Evolutionary conservation across 1,140 invertebrate genomes (phyloP), one percentile per base, ranked within the genome.

Genomic region (Periplaneta americana): DNA sequence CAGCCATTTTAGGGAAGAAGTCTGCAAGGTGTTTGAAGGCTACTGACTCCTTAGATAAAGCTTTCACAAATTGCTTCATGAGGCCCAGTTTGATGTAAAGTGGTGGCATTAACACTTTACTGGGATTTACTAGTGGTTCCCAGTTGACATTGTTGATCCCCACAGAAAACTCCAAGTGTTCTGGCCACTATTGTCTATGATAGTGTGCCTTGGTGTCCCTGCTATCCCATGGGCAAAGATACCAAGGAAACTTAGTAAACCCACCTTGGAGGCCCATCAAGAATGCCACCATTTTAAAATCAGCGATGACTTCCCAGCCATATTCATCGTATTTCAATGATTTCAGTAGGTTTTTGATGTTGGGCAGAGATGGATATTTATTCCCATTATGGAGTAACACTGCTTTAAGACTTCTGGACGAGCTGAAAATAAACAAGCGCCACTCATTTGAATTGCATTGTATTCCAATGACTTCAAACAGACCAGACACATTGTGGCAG

Each of bases 171-270:
- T n/a, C n/a, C n/a, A 57, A 57, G 11, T 57, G 48, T 4, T 1
- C 1, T 48, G 84, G 83, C 86, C 86, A 89, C 75, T 82, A 74
- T 77, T 84, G 81, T 78, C 85, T 84, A 31, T 79, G 82, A 83
- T 86, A 88, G 82, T 88, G 87, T 34, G 83, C 34, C n/a, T 80
- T 18, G 79, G 83, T 83, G 36, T 81, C 84, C 80, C 88, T 85
- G 80, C 87, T 89, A 82, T 89, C 84, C 87, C 88, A 90, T 48
- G 87, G 82, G 80, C 87, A 89, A 32, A 90, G 80, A 81, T 85
- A 87, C 82, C 87, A 89, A 3, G 84, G 82, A 82, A 85, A 88
- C 82, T 90, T 90, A n/a, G n/a, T n/a, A n/a, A n/a, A n/a, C n/a
- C n/a, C n/a, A n/a, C n/a, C n/a, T n/a, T n/a, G n/a, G n/a, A n/a